A percentile compares a stretch with the other conserved stretches of the same genome.
phyloP scores from a whole-genome alignment of 2,797 vertebrate genomes.

The Sebastes flavidus region DNA sequence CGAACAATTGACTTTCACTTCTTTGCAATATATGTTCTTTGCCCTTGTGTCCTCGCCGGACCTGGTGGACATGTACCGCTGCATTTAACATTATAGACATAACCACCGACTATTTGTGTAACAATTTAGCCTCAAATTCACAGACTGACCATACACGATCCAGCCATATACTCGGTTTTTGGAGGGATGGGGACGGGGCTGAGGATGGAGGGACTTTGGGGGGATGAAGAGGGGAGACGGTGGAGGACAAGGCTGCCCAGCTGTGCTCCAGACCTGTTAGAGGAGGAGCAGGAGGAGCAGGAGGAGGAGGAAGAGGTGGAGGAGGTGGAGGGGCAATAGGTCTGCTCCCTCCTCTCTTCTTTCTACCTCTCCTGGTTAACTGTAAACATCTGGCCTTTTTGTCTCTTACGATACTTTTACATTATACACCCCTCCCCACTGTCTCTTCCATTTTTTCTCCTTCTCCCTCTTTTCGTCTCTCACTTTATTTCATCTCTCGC shows the following conservation, averaged over 20 bases:
- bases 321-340: not conserved
- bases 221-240: conserved; percentile 34
- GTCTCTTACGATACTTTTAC: conserved; percentile 29
- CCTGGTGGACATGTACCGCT: too few species aligned
- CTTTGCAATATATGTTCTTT: too few species aligned
- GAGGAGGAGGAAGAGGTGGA: conserved; percentile 11
- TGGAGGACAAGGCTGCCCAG: conserved; percentile 45
- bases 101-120: too few species aligned
- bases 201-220: conserved; percentile 46
- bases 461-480: conserved; percentile 11
- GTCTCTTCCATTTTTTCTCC: not conserved
- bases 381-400: conserved; percentile 67
- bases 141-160: too few species aligned
- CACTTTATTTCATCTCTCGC: conserved; percentile 1
- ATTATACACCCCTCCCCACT: conserved; percentile 31
- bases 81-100: too few species aligned
- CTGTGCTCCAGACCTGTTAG: conserved; percentile 64
- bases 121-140: too few species aligned
- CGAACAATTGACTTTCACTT: too few species aligned
- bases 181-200: conserved; percentile 29
- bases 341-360: conserved; percentile 27
- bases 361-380: conserved; percentile 59
- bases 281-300: conserved; percentile 1
- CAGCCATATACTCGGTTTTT: not conserved
- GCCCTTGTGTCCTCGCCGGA: too few species aligned